A percentile compares a stretch with the other conserved stretches of the same genome.
These are phyloP conservation scores for Melanogrammus aeglefinus DNA, from an alignment of 2,797 vertebrate species.

Conservation along the genomic window DNA sequence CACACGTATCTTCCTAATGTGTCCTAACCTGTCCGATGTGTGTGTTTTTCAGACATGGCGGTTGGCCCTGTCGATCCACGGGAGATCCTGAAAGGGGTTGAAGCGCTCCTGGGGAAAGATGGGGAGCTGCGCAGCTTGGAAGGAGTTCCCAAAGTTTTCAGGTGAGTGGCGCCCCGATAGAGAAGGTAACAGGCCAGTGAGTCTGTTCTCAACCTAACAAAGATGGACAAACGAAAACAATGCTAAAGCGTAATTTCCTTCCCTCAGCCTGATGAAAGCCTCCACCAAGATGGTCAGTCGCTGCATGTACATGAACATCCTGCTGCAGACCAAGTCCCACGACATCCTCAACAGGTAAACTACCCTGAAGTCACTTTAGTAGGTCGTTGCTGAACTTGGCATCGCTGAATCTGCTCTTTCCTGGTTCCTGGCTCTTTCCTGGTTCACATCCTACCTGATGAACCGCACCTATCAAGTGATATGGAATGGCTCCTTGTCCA, in stretches of 20 bases:
- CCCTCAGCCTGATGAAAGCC: conserved; percentile 89
- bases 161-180: conserved; percentile 63
- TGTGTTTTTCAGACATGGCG: conserved; percentile 78
- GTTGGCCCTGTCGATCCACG: conserved; percentile 90
- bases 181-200: neutral
- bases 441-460: too few relatives aligned
- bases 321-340: conserved; percentile 88
- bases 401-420: too few relatives aligned
- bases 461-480: too few relatives aligned
- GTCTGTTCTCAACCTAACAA: neutral
- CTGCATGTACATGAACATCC: conserved; percentile 93
- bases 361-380: neutral
- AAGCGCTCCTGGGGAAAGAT: conserved; percentile 86
- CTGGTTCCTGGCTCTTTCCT: too few relatives aligned
- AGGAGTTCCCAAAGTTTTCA: conserved; percentile 91
- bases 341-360: conserved; percentile 86
- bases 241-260: neutral
- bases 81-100: conserved; percentile 92
- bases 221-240: neutral
- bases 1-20: neutral
- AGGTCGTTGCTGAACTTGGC: too few relatives aligned
- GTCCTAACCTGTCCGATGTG: neutral
- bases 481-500: too few relatives aligned
- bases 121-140: conserved; percentile 90
- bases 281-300: conserved; percentile 94